phyloP scores from a whole-genome alignment of 2,888 invertebrate genomes.

The Helleia helle region DNA sequence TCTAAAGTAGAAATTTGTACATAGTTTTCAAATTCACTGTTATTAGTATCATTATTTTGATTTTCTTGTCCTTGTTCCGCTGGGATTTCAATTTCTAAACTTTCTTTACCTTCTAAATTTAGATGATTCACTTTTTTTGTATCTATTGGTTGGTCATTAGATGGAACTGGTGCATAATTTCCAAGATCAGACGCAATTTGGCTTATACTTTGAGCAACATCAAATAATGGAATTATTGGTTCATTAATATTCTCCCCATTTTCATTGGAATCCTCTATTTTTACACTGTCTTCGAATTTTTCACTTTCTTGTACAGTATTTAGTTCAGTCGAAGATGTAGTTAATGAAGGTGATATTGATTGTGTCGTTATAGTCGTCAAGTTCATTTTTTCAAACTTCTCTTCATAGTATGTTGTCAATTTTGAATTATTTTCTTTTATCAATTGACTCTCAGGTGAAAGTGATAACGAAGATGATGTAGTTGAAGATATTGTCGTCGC shows the following conservation, averaged over 20 bases:
- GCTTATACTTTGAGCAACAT: constrained; percentile 63
- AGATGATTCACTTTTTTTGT: constrained; percentile 34
- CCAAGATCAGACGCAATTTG: constrained; percentile 67
- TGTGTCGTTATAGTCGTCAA: constrained; percentile 58
- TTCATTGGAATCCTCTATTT: constrained; percentile 16
- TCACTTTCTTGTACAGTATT: constrained; percentile 28
- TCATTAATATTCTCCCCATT: constrained; percentile 28
- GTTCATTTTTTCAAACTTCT: constrained; percentile 41
- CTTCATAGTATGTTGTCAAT: constrained; percentile 19
- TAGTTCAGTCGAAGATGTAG: constrained; percentile 45
- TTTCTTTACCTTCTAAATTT: constrained; percentile 59
- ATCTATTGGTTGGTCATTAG: constrained; percentile 45
- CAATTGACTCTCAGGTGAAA: constrained; percentile 1
- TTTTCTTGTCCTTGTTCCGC: constrained; percentile 25
- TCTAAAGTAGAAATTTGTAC: constrained; percentile 56
- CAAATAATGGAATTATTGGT: constrained; percentile 43
- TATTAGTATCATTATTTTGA: constrained; percentile 7
- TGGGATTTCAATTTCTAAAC: constrained; percentile 54
- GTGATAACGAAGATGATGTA: constrained; percentile 10
- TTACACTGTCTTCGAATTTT: constrained; percentile 19
- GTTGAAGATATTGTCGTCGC: constrained; percentile 22
- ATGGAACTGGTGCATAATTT: constrained; percentile 47
- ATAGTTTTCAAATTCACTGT: constrained; percentile 37
- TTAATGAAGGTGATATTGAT: constrained; percentile 56
- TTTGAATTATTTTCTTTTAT: constrained; percentile 15